Evolutionary conservation across 2,113 vertebrate species (phyloP).

Genomic region (Oophaga pumilio): DNA sequence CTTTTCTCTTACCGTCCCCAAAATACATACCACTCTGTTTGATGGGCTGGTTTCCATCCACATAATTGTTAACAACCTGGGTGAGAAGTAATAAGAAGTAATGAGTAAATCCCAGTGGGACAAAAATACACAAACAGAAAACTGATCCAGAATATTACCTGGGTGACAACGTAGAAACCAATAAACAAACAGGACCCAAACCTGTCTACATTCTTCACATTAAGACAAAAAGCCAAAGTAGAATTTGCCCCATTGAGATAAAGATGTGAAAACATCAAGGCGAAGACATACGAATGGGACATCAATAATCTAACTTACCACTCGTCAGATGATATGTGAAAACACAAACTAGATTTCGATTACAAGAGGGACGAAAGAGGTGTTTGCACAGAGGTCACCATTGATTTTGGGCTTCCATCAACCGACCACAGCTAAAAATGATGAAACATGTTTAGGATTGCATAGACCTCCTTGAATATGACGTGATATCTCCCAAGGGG

Average conservation of each 20-base stretch:
- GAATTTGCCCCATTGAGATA: neutral
- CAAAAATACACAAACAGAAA: slow-evolving; percentile 2
- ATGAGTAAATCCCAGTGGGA: slow-evolving; percentile 30
- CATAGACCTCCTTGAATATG: neutral
- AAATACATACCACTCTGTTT: slow-evolving; percentile 77
- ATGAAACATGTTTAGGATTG: neutral
- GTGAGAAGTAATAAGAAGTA: slow-evolving; percentile 41
- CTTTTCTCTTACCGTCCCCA: slow-evolving; percentile 85
- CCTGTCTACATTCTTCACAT: neutral
- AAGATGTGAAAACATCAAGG: slow-evolving; percentile 2
- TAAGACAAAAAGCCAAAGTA: neutral
- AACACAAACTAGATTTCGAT: neutral
- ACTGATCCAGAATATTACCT: slow-evolving; percentile 49
- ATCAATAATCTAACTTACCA: neutral
- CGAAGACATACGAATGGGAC: neutral
- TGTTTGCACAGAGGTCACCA: neutral
- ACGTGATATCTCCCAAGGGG: no score
- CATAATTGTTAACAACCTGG: slow-evolving; percentile 79
- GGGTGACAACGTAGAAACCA: slow-evolving; percentile 35
- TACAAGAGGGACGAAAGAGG: neutral
- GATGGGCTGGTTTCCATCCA: slow-evolving; percentile 65
- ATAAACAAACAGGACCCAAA: slow-evolving; percentile 37
- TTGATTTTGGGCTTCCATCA: neutral
- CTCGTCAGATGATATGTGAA: neutral
- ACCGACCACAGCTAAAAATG: neutral